Conservation (phyloP, 2,888 invertebrate species). For the Leptinotarsa tumamoca region DNA sequence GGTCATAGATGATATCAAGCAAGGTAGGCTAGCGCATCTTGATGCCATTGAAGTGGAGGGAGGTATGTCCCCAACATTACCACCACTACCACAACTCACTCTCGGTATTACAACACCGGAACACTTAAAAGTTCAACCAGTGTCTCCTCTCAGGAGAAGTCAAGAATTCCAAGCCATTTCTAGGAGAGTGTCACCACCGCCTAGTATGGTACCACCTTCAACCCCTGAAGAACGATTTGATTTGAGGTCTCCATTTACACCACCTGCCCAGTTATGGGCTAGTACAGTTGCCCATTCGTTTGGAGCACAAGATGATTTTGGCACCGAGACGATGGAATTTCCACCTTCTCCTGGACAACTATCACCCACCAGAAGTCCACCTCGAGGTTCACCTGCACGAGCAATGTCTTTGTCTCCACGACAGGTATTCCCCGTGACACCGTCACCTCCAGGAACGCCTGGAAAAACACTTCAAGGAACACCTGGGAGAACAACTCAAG, state of each 20-base stretch:
- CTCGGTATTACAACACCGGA: background rate
- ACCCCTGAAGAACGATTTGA: background rate
- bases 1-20: background rate
- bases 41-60: background rate
- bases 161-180: background rate
- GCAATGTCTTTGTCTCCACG: background rate
- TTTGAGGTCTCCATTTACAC: background rate
- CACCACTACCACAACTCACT: background rate
- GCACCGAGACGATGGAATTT: background rate
- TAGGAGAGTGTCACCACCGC: background rate
- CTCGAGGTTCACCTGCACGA: background rate
- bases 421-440: background rate
- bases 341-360: background rate
- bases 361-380: background rate
- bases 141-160: background rate
- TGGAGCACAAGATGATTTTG: background rate
- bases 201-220: background rate
- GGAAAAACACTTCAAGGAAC: background rate
- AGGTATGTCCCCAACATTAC: background rate
- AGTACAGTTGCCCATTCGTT: background rate
- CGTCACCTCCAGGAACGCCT: background rate
- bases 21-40: background rate
- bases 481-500: too few relatives aligned
- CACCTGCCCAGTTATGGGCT: constrained; percentile 2
- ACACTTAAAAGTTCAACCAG: background rate